phyloP scores from a whole-genome alignment of 2,113 vertebrate genomes.

The Vanacampus margaritifer region DNA sequence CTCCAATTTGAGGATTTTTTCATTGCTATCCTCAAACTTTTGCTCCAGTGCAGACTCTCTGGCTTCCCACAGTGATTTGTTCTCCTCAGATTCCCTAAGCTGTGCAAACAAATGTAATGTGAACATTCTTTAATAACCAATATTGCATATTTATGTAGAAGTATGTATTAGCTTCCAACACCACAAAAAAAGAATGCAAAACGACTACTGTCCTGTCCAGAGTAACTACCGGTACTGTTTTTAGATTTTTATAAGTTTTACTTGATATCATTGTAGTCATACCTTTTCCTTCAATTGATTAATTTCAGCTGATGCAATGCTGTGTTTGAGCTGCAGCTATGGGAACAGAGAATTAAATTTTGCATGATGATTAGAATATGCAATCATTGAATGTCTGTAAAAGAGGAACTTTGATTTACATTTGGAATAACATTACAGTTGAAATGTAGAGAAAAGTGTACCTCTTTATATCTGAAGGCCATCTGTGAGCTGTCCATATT shows the following conservation, averaged over 20 bases:
- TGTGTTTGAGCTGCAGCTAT: slow-evolving; percentile 84
- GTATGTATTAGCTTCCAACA: not conserved
- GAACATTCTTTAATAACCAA: not conserved
- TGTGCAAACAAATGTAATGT: slow-evolving; percentile 40
- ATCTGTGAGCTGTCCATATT: slow-evolving; percentile 85
- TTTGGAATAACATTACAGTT: not conserved
- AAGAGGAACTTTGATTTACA: not conserved
- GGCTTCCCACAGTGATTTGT: slow-evolving; percentile 75
- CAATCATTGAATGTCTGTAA: not conserved
- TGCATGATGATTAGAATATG: not conserved
- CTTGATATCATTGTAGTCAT: slow-evolving; percentile 20
- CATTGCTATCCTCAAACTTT: slow-evolving; percentile 79
- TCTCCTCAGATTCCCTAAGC: slow-evolving; percentile 76
- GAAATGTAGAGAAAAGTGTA: slow-evolving; percentile 36
- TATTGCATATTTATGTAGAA: not conserved
- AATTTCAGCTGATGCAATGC: slow-evolving; percentile 79
- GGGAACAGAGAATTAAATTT: slow-evolving; percentile 23
- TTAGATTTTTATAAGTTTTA: not conserved
- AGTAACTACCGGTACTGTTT: not conserved
- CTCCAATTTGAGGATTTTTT: slow-evolving; percentile 84
- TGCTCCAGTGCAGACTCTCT: slow-evolving; percentile 77
- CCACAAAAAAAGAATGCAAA: not conserved
- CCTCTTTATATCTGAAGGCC: slow-evolving; percentile 87
- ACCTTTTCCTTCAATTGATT: slow-evolving; percentile 83
- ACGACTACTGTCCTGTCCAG: not conserved